Percentiles rank a stretch among this genome's conserved stretches.
Evolutionary conservation across 2,888 invertebrate species (phyloP).

Genomic region (Gnatocerus cornutus): DNA sequence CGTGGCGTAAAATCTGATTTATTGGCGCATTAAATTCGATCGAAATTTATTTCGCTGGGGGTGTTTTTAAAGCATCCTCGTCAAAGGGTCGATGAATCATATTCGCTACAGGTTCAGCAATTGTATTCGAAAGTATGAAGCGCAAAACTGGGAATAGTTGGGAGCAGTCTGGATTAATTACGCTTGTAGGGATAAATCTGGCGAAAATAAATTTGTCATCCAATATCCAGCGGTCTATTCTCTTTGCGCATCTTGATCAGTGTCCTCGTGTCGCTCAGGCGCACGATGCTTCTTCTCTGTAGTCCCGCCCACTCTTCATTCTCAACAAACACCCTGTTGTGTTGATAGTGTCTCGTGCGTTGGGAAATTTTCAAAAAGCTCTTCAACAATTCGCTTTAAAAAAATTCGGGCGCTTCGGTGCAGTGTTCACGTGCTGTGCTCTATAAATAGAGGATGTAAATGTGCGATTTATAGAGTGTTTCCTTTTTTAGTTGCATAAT

Average conservation of each 20-base stretch:
- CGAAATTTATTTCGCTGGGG: constrained; percentile 18
- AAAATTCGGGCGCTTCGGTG: constrained; percentile 19
- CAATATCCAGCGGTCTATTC: constrained; percentile 42
- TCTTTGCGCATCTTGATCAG: constrained; percentile 63
- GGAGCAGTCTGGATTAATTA: constrained; percentile 14
- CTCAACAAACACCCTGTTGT: constrained; percentile 51
- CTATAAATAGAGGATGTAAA: constrained; percentile 24
- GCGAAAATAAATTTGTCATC: constrained; percentile 45
- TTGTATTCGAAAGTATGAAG: not conserved
- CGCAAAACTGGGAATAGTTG: not conserved
- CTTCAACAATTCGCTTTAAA: constrained; percentile 17
- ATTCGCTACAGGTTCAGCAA: not conserved
- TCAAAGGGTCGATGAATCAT: constrained; percentile 4
- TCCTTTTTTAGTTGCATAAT: constrained; percentile 42
- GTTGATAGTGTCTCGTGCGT: constrained; percentile 48
- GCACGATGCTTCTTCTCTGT: constrained; percentile 63
- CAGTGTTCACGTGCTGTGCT: constrained; percentile 9
- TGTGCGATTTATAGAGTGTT: constrained; percentile 36
- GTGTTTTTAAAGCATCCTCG: not conserved
- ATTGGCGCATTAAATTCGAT: constrained; percentile 21
- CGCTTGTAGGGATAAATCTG: constrained; percentile 24
- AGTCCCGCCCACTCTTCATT: constrained; percentile 63
- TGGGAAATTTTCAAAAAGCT: constrained; percentile 34
- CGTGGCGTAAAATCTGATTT: constrained; percentile 26
- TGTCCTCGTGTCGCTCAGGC: constrained; percentile 64